Percentiles rank a stretch among this genome's conserved stretches.
Conservation (phyloP, 2,888 invertebrate species). For the Autographa pulchrina region DNA sequence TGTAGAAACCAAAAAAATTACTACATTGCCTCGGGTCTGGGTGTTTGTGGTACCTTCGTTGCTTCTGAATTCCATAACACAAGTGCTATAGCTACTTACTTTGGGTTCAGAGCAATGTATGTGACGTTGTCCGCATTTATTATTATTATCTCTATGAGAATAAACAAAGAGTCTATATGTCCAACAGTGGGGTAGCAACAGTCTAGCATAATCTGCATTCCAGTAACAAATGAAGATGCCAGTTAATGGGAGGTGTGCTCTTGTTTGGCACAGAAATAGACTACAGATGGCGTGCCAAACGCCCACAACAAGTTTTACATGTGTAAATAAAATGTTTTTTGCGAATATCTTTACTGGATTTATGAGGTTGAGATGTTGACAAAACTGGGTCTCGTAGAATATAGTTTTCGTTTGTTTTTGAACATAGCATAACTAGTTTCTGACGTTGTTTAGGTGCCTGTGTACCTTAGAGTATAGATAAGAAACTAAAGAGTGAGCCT, state of each 20-base stretch:
- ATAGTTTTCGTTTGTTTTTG: background rate
- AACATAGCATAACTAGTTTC: background rate
- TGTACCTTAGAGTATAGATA: too few species aligned
- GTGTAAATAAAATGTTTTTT: slow-evolving; percentile 39
- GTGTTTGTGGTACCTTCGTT: too few species aligned
- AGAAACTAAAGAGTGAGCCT: too few species aligned
- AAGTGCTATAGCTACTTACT: too few species aligned
- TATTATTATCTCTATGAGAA: too few species aligned
- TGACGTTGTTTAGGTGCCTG: too few species aligned
- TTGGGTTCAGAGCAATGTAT: too few species aligned
- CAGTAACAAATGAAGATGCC: slow-evolving; percentile 9
- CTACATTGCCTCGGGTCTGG: too few species aligned
- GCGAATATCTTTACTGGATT: slow-evolving; percentile 23
- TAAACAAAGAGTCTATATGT: too few species aligned
- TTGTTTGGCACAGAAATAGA: slow-evolving; percentile 47
- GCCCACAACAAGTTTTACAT: slow-evolving; percentile 33
- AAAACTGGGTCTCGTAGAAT: background rate
- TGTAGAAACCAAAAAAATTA: too few species aligned
- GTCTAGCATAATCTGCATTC: background rate
- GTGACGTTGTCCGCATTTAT: too few species aligned
- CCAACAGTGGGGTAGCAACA: background rate
- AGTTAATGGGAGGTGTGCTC: slow-evolving; percentile 43
- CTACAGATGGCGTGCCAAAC: slow-evolving; percentile 43
- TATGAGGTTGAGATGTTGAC: background rate
- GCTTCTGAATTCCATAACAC: too few species aligned